Evolutionary conservation across 2,113 vertebrate species (phyloP).

Genomic region (Spea multiplicata): DNA sequence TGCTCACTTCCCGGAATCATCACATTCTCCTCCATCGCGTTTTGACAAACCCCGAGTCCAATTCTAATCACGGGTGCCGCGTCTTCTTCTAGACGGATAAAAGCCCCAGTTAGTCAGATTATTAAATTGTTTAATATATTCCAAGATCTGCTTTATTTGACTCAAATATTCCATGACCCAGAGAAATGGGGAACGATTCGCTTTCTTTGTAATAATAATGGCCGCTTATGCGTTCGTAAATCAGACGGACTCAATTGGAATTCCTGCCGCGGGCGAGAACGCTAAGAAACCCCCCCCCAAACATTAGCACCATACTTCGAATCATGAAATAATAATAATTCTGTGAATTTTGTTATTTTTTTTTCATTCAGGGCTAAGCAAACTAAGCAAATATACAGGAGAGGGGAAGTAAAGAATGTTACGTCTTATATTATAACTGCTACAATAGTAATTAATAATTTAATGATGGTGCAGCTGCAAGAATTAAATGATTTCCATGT

Average conservation of each 20-base stretch:
- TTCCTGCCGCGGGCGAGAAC: constrained; percentile 1
- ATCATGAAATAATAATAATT: constrained; percentile 20
- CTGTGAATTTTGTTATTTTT: neutral
- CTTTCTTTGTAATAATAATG: constrained; percentile 20
- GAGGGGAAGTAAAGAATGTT: neutral
- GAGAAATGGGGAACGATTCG: constrained; percentile 15
- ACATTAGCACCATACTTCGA: constrained; percentile 38
- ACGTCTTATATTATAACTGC: neutral
- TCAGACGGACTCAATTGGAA: neutral
- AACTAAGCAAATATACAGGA: constrained; percentile 13
- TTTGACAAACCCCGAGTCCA: too few relatives aligned
- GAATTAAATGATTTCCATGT: neutral
- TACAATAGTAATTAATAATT: constrained; percentile 7
- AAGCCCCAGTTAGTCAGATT: neutral
- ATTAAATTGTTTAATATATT: constrained; percentile 13
- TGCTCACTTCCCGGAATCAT: too few relatives aligned
- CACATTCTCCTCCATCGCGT: too few relatives aligned
- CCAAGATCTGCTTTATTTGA: neutral
- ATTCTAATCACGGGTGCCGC: neutral
- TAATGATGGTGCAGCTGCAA: neutral
- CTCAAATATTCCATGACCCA: constrained; percentile 5
- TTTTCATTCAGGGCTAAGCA: neutral
- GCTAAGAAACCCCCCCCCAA: neutral
- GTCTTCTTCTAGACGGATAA: neutral
- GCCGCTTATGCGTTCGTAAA: constrained; percentile 18